Evolutionary conservation across 1,140 invertebrate genomes (phyloP).

Genomic region (Araneus ventricosus): DNA sequence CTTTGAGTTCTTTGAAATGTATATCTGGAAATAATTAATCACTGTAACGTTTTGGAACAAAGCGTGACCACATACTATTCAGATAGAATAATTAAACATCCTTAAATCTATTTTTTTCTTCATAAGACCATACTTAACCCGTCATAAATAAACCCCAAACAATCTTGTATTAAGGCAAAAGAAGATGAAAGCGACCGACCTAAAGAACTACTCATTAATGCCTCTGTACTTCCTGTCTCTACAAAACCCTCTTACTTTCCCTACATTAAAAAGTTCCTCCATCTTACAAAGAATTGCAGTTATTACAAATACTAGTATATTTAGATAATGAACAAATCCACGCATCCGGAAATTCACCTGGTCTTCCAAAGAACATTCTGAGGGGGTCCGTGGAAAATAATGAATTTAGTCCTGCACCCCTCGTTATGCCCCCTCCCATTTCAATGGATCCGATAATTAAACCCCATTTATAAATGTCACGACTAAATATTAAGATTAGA

Average conservation of each 20-base stretch:
- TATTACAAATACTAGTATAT: not conserved
- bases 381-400: not conserved
- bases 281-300: not conserved
- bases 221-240: not conserved
- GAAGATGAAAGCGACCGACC: not conserved
- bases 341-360: constrained; percentile 6
- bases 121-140: no score
- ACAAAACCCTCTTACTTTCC: not conserved
- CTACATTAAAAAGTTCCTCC: not conserved
- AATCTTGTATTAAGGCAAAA: no score
- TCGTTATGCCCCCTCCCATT: not conserved
- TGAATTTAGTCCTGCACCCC: not conserved
- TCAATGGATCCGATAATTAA: constrained; percentile 36
- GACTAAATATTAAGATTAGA: constrained; percentile 14
- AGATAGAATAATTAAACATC: no score
- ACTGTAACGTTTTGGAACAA: no score
- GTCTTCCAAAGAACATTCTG: not conserved
- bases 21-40: no score
- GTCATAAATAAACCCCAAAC: no score
- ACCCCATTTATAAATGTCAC: constrained; percentile 47
- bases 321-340: constrained; percentile 44
- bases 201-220: not conserved
- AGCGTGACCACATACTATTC: no score
- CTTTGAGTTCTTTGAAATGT: no score
- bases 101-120: no score